Conservation (phyloP, 37 sponge, comb jelly and placozoan species). For the Agelas oroides region DNA sequence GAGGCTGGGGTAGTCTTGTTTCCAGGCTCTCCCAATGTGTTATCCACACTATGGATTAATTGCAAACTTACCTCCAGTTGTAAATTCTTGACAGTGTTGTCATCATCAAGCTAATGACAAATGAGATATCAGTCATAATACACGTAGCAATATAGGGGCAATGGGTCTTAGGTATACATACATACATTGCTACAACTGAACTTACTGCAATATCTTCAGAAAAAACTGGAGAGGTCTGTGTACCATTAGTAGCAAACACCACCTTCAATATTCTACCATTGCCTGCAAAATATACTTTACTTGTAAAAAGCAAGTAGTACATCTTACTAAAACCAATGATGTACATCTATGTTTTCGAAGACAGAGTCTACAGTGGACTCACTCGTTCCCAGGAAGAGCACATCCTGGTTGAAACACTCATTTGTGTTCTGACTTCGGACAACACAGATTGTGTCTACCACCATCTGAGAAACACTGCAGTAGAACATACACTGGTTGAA, state of each 20-base stretch:
- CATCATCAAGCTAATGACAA: constrained; percentile 16
- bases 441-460: constrained; percentile 25
- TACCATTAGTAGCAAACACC: not conserved
- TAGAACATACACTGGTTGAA: not conserved
- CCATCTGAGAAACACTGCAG: constrained; percentile 37
- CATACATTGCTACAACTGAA: too few relatives aligned
- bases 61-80: not conserved
- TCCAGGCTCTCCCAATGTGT: too few relatives aligned
- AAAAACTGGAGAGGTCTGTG: not conserved
- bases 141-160: too few relatives aligned
- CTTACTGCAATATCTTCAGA: constrained; percentile 5
- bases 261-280: not conserved
- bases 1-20: too few relatives aligned
- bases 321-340: too few relatives aligned
- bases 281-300: not conserved
- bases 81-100: constrained; percentile 4
- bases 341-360: too few relatives aligned
- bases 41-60: too few relatives aligned
- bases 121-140: too few relatives aligned
- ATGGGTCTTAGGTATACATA: too few relatives aligned
- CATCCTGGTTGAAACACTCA: constrained; percentile 22
- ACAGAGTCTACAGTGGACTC: not conserved
- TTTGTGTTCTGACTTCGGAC: not conserved
- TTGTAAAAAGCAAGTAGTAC: not conserved
- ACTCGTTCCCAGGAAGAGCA: constrained; percentile 49